Base-by-base conservation (phyloP, 2,888 invertebrate species). In the Spodoptera littoralis region DNA sequence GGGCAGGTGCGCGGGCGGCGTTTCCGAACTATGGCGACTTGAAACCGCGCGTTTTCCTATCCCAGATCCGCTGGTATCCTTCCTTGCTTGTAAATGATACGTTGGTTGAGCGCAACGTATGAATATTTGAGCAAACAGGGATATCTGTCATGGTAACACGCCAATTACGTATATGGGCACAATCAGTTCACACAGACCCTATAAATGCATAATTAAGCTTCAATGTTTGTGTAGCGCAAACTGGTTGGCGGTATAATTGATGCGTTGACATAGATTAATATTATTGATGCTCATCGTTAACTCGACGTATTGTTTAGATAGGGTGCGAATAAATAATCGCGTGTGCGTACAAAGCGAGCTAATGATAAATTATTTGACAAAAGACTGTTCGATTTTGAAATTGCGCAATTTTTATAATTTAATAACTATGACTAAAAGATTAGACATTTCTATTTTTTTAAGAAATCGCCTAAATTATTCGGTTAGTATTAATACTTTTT, bases 1-100 rank as follows among this genome's bases (percentile, higher is more conserved):
- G 87, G 92, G 94, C 94, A 94, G 93, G 94, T 94, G 94, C 93
- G 94, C 94, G 92, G 93, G 94, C 92, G 93, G 87, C 90, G 92
- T 84, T 90, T 88, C 86, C 89, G 88, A 89, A 83, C 84, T 69
- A 72, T 61, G 64, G 76, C 88, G 89, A 85, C 84, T 85, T 84
- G 88, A 85, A 84, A 86, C 79, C 83, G 84, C 83, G 84, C 84
- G 88, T 89, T 91, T 89, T 87, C 88, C 71, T 70, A 79, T 71
- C 73, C 85, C 75, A 84, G 84, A 84, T 84, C 80, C 81, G 85
- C 77, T 76, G 81, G 77, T 81, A 79, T 82, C 80, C 82, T 82
- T 77, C 74, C 76, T 78, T 69, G 70, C 79, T 79, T 81, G 84
- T 79, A 81, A 84, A 73, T 72, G 84, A 84, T 84, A 83, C 78